phyloP scores from a whole-genome alignment of 2,797 vertebrate species.

The Salarias fasciatus region DNA sequence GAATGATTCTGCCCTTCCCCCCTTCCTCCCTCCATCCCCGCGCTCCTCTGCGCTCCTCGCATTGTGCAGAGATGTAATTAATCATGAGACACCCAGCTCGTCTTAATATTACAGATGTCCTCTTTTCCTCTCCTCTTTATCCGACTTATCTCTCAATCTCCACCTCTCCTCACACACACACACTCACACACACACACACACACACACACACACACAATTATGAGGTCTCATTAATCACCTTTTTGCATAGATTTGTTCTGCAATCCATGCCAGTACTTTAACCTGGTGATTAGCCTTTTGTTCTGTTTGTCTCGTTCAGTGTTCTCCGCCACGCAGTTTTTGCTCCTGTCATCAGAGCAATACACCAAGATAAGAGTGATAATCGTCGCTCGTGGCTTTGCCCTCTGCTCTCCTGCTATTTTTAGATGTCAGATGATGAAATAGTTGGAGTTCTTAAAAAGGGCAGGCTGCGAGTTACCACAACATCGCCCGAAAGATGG shows the following conservation, averaged over 20 bases:
- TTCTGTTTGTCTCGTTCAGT: neutral
- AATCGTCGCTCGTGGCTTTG: slow-evolving; percentile 39
- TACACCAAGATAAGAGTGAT: slow-evolving; percentile 44
- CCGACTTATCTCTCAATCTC: slow-evolving; percentile 30
- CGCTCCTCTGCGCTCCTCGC: slow-evolving; percentile 19
- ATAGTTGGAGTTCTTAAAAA: slow-evolving; percentile 68
- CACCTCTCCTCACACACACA: slow-evolving; percentile 8
- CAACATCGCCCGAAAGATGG: slow-evolving; percentile 9
- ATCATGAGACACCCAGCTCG: slow-evolving; percentile 62
- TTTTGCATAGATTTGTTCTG: slow-evolving; percentile 31
- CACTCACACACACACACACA: slow-evolving; percentile 10
- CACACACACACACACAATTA: slow-evolving; percentile 22
- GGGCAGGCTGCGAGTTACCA: slow-evolving; percentile 48
- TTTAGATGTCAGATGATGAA: slow-evolving; percentile 68
- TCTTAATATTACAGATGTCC: slow-evolving; percentile 48
- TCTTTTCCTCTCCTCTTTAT: slow-evolving; percentile 40
- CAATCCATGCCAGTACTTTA: slow-evolving; percentile 30
- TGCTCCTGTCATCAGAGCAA: slow-evolving; percentile 32
- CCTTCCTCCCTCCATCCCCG: slow-evolving; percentile 4
- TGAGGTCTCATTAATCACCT: slow-evolving; percentile 59
- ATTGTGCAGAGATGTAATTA: slow-evolving; percentile 58
- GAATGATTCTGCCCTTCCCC: slow-evolving; percentile 40
- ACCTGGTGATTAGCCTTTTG: slow-evolving; percentile 18
- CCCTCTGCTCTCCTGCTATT: slow-evolving; percentile 52
- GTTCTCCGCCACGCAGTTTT: neutral